Evolutionary conservation across 2,797 vertebrate genomes (phyloP).

Genomic region (Trematomus bernacchii): DNA sequence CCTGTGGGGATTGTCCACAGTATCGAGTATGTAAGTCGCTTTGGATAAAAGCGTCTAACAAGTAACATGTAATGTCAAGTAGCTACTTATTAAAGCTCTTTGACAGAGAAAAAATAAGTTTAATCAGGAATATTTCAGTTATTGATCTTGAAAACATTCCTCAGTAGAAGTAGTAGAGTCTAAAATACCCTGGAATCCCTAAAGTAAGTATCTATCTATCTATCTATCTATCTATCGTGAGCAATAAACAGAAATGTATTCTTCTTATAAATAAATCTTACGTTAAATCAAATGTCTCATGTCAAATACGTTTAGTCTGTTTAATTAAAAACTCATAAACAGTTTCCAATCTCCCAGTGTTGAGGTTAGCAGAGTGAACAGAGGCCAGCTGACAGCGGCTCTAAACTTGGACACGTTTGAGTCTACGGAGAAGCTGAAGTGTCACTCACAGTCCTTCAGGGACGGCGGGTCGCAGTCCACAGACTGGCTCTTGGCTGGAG

Average conservation of each 20-base stretch:
- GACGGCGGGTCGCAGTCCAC: constrained; percentile 87
- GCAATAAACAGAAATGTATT: neutral
- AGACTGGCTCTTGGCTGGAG: constrained; percentile 89
- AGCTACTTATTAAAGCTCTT: too few species aligned
- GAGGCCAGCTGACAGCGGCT: constrained; percentile 1
- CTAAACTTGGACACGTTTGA: constrained; percentile 5
- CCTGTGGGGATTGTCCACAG: too few species aligned
- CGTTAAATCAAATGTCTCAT: constrained; percentile 7
- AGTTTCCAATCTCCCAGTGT: constrained; percentile 14
- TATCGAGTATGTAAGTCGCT: too few species aligned
- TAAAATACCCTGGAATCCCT: too few species aligned
- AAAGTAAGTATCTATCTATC: too few species aligned
- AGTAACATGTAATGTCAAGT: too few species aligned
- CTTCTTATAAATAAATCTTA: neutral
- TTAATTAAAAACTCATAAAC: constrained; percentile 23
- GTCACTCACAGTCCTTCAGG: constrained; percentile 81
- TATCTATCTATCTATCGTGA: neutral
- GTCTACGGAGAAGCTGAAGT: constrained; percentile 31
- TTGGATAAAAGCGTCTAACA: too few species aligned
- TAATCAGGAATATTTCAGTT: too few species aligned
- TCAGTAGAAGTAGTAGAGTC: too few species aligned
- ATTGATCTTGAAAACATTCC: too few species aligned
- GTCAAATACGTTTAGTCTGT: constrained; percentile 27
- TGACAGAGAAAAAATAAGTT: too few species aligned
- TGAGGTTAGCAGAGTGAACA: constrained; percentile 10